Percentiles rank a stretch among this genome's conserved stretches.
These are phyloP conservation scores for Podotricha telesiphe DNA, from an alignment of 2,888 invertebrate genomes.

Conservation along the genomic window DNA sequence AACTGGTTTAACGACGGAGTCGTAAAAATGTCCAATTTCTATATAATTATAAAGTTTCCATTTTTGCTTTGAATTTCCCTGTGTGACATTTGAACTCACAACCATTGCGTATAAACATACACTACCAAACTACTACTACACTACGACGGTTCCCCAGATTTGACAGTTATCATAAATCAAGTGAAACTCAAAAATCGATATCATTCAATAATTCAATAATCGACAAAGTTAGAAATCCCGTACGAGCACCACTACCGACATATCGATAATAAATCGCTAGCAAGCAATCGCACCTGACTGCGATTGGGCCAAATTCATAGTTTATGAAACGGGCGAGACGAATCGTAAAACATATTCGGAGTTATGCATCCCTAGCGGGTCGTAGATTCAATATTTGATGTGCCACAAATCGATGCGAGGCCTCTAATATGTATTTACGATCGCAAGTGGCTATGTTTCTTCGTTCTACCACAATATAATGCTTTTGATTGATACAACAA, in stretches of 20 bases:
- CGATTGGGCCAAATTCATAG: constrained; percentile 75
- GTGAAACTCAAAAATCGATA: constrained; percentile 41
- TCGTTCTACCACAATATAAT: constrained; percentile 22
- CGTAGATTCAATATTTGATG: constrained; percentile 77
- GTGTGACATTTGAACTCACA: background rate
- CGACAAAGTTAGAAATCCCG: constrained; percentile 51
- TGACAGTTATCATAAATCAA: background rate
- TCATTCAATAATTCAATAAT: constrained; percentile 49
- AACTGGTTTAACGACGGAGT: no score
- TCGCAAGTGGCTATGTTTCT: constrained; percentile 28
- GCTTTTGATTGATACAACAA: background rate
- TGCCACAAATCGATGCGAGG: constrained; percentile 67
- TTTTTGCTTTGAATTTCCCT: background rate
- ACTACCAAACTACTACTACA: background rate
- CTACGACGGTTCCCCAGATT: background rate
- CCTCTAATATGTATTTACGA: constrained; percentile 46
- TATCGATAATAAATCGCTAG: constrained; percentile 71
- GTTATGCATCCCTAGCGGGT: constrained; percentile 69
- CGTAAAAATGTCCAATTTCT: background rate
- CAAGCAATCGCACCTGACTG: constrained; percentile 76
- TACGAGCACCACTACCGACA: constrained; percentile 22
- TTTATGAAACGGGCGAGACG: constrained; percentile 66
- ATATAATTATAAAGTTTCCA: background rate
- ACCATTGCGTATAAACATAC: background rate
- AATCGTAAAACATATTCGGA: constrained; percentile 63